Evolutionary conservation across 2,888 invertebrate genomes (phyloP).

Genomic region (Acleris emargana): DNA sequence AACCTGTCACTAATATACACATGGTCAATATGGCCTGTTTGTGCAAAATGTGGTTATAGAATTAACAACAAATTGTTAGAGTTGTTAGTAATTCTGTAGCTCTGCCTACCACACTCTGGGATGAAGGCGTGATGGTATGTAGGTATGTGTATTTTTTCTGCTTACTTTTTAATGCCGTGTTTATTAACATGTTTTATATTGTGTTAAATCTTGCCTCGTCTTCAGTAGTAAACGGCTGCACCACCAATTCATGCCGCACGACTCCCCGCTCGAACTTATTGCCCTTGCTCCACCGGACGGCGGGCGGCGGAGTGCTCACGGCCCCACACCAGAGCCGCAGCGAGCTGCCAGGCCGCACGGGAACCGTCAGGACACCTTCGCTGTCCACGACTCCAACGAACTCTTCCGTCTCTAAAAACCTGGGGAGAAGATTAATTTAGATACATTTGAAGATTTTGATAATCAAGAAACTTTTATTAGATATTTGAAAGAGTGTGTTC

Average conservation of each 20-base stretch:
- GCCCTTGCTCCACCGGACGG: slow-evolving; percentile 84
- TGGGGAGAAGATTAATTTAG: slow-evolving; percentile 39
- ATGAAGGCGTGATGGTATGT: too few relatives aligned
- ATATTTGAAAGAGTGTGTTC: too few relatives aligned
- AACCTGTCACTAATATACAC: too few relatives aligned
- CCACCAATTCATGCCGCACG: slow-evolving; percentile 55
- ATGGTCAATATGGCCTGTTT: too few relatives aligned
- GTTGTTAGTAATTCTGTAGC: too few relatives aligned
- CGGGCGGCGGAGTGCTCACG: slow-evolving; percentile 85
- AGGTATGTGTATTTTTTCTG: too few relatives aligned
- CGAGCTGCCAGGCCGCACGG: slow-evolving; percentile 57
- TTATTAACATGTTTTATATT: too few relatives aligned
- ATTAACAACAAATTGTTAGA: too few relatives aligned
- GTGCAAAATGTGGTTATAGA: too few relatives aligned
- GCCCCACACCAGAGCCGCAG: slow-evolving; percentile 87
- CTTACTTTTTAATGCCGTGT: too few relatives aligned
- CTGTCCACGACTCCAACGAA: slow-evolving; percentile 66
- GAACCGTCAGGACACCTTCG: slow-evolving; percentile 63
- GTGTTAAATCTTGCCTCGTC: slow-evolving; percentile 60
- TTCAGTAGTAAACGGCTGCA: slow-evolving; percentile 66
- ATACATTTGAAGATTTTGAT: too few relatives aligned
- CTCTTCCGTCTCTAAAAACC: slow-evolving; percentile 73
- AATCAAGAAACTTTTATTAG: not conserved
- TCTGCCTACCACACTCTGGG: too few relatives aligned
- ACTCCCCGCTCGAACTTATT: slow-evolving; percentile 61